Percentiles rank a stretch among this genome's conserved stretches.
Evolutionary conservation across 2,113 vertebrate species (phyloP).

Genomic region (Turdus rufiventris): DNA sequence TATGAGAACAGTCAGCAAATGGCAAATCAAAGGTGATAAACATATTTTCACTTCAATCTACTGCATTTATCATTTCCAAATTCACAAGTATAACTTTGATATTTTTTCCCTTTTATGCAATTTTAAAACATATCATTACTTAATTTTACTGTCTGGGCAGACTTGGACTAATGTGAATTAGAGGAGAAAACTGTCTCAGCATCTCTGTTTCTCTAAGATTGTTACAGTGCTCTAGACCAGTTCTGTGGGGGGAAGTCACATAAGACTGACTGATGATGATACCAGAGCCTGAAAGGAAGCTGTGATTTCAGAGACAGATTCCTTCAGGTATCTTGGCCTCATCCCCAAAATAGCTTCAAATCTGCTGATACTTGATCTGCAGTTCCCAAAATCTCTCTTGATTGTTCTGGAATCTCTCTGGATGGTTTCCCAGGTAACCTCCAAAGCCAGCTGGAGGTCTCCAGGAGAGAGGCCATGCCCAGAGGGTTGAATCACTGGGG

Average conservation of each 20-base stretch:
- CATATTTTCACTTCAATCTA: background rate
- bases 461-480: background rate
- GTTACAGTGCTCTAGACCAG: background rate
- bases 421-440: background rate
- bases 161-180: background rate
- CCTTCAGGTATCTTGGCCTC: background rate
- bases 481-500: background rate
- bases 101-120: background rate
- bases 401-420: background rate
- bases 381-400: background rate
- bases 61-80: background rate
- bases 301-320: background rate
- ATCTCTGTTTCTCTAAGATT: background rate
- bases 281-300: background rate
- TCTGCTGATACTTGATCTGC: background rate
- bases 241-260: background rate
- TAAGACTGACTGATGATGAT: background rate
- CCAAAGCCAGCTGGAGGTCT: background rate
- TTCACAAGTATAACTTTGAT: background rate
- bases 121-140: slow-evolving; percentile 6
- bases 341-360: background rate
- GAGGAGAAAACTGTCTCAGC: background rate
- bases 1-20: background rate
- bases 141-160: background rate
- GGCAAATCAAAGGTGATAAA: background rate